Percentiles rank a stretch among this genome's conserved stretches.
phyloP scores from a whole-genome alignment of 2,113 vertebrate genomes.

The Thalassarche chlororhynchos region DNA sequence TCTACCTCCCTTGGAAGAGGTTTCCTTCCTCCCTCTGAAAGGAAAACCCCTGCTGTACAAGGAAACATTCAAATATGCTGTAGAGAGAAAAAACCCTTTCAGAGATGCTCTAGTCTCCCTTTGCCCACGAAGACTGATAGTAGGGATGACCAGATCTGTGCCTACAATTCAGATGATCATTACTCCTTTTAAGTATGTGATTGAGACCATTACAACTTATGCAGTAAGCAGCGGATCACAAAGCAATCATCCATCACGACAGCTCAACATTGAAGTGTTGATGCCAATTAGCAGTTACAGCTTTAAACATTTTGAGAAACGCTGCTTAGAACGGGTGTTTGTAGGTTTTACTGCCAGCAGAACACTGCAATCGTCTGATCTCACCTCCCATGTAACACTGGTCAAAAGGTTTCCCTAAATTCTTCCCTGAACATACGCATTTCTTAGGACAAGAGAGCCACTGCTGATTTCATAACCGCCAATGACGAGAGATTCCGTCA shows the following conservation, averaged over 20 bases:
- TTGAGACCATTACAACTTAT: not conserved
- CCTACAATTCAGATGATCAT: not conserved
- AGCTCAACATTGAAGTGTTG: not conserved
- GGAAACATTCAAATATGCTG: not conserved
- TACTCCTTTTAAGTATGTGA: not conserved
- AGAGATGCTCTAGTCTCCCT: not conserved
- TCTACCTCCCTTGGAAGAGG: not conserved
- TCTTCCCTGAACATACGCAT: not conserved
- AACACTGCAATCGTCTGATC: not conserved
- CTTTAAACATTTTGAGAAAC: not conserved
- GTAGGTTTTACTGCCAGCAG: not conserved
- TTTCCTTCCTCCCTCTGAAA: not conserved
- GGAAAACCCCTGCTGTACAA: not conserved
- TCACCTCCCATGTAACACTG: not conserved
- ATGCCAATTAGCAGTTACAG: not conserved
- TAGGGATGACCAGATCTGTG: not conserved
- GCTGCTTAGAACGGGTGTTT: not conserved
- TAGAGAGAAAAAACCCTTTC: not conserved
- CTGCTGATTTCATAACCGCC: not conserved
- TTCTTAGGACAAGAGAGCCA: not conserved
- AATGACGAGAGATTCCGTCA: not conserved
- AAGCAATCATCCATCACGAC: not conserved
- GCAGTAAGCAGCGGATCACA: not conserved
- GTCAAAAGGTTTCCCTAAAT: not conserved
- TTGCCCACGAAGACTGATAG: not conserved